phyloP scores from a whole-genome alignment of 2,113 vertebrate genomes.

The Boulengeromyrus knoepffleri region DNA sequence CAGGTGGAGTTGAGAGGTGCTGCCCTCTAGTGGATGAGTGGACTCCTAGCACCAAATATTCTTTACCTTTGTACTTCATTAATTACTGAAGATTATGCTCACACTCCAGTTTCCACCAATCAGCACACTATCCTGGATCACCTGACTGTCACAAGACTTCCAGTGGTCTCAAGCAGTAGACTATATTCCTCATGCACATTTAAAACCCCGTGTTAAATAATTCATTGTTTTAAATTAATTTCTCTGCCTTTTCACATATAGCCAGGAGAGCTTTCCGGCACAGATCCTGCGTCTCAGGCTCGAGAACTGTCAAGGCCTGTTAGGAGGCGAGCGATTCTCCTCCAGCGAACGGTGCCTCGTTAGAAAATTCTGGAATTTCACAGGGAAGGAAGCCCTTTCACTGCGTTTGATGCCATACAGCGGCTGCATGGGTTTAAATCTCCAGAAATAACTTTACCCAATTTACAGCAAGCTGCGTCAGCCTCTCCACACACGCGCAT shows the following conservation, averaged over 20 bases:
- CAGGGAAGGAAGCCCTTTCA: background rate
- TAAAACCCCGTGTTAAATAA: constrained; percentile 2
- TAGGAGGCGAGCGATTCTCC: background rate
- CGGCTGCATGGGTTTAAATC: background rate
- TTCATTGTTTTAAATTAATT: constrained; percentile 18
- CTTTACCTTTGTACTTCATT: background rate
- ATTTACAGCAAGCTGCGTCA: background rate
- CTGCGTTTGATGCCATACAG: background rate
- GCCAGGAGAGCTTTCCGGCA: background rate
- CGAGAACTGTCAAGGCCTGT: background rate
- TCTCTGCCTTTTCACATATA: background rate
- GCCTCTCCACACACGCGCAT: background rate
- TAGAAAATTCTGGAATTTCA: background rate
- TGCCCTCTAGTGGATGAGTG: background rate
- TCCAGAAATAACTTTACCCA: background rate
- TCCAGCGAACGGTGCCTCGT: background rate
- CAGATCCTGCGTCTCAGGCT: background rate
- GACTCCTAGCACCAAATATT: background rate
- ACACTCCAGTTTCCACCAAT: background rate
- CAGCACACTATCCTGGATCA: background rate
- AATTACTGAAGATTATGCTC: background rate
- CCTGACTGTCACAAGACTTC: background rate
- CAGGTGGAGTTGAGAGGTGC: background rate
- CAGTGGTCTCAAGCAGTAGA: background rate
- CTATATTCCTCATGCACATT: background rate